Conservation (phyloP, 2,888 invertebrate species). For the Cyclophora punctaria region DNA sequence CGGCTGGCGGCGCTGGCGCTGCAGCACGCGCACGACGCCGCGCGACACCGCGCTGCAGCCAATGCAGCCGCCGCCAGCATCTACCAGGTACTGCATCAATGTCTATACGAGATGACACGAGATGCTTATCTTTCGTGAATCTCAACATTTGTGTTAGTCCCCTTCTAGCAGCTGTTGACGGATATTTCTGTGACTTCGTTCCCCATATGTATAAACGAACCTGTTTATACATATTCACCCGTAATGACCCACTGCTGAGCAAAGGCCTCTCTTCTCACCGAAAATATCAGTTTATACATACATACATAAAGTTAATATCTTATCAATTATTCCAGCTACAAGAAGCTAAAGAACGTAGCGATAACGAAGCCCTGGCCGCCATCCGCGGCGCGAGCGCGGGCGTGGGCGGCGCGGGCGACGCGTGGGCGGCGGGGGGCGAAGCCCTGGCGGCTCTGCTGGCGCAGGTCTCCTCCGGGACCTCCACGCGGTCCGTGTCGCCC, state of each 20-base stretch:
- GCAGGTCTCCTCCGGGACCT: constrained; percentile 72
- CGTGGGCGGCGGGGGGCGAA: constrained; percentile 44
- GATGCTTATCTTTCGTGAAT: too few relatives aligned
- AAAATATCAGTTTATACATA: not conserved
- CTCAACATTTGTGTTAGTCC: too few relatives aligned
- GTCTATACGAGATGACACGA: too few relatives aligned
- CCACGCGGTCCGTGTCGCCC: constrained; percentile 78
- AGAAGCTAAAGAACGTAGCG: constrained; percentile 47
- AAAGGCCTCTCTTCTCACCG: too few relatives aligned
- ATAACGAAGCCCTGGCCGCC: constrained; percentile 40
- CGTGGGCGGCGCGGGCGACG: constrained; percentile 46
- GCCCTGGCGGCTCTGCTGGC: constrained; percentile 55
- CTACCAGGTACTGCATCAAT: constrained; percentile 33
- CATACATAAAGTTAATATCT: not conserved
- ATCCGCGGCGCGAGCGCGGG: constrained; percentile 34
- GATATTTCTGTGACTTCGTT: too few relatives aligned
- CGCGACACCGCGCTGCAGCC: constrained; percentile 44
- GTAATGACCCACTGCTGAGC: too few relatives aligned
- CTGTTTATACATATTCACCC: too few relatives aligned
- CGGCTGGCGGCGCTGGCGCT: constrained; percentile 42
- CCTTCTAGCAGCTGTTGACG: too few relatives aligned
- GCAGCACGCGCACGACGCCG: constrained; percentile 58
- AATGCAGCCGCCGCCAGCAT: constrained; percentile 39
- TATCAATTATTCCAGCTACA: constrained; percentile 38
- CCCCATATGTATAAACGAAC: too few relatives aligned